These are phyloP conservation scores for Seriola aureovittata DNA, from an alignment of 2,113 vertebrate genomes.

Conservation along the genomic window DNA sequence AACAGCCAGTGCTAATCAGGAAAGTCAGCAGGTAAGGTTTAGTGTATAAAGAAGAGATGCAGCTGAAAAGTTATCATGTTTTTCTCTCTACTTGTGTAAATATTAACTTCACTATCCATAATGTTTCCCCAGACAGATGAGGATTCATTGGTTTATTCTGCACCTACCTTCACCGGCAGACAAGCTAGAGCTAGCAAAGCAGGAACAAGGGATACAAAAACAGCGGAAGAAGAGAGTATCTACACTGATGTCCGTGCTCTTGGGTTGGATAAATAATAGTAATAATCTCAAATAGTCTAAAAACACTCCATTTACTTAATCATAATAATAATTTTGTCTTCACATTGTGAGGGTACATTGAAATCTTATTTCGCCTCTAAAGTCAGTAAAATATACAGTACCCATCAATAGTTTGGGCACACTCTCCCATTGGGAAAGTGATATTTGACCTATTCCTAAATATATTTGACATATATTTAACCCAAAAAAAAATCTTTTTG, in stretches of 20 bases:
- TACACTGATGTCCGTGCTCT: conserved; percentile 33
- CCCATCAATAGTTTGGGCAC: no score
- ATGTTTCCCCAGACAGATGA: conserved; percentile 29
- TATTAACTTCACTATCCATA: not conserved
- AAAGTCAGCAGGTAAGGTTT: conserved; percentile 30
- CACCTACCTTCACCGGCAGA: not conserved
- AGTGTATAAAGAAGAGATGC: not conserved
- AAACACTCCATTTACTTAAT: not conserved
- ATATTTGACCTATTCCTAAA: no score
- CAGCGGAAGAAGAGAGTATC: conserved; percentile 31
- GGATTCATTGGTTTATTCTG: conserved; percentile 35
- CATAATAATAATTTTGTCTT: not conserved
- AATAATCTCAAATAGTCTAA: not conserved
- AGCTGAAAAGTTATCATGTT: not conserved
- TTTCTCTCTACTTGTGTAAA: not conserved
- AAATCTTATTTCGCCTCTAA: no score
- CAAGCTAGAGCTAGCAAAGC: not conserved
- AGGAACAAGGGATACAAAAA: fast-evolving
- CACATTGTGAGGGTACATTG: no score
- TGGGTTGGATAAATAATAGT: not conserved
- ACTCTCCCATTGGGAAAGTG: no score
- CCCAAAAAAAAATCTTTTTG: no score
- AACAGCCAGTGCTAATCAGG: not conserved
- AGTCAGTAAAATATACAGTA: no score
- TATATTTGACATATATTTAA: no score